Percentiles rank a stretch among this genome's conserved stretches.
These are phyloP conservation scores for Ochropleura leucogaster DNA, from an alignment of 2,888 invertebrate species.

Conservation along the genomic window DNA sequence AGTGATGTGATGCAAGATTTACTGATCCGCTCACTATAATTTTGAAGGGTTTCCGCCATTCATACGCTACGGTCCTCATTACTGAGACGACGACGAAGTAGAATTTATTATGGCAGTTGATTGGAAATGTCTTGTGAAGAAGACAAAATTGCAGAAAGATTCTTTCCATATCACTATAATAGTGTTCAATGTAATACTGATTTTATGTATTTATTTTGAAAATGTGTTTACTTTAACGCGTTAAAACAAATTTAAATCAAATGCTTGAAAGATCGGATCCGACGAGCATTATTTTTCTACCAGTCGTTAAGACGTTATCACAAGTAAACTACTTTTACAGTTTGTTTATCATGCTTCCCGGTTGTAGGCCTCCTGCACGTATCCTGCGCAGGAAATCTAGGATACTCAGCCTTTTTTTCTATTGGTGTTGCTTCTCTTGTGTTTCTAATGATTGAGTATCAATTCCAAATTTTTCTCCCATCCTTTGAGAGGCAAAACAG, in stretches of 20 bases:
- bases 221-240: not conserved
- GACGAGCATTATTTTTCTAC: not conserved
- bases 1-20: constrained; percentile 56
- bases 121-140: not conserved
- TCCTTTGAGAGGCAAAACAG: not conserved
- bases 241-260: constrained; percentile 11
- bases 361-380: not conserved
- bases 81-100: not conserved
- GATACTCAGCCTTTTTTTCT: not conserved
- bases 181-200: not conserved
- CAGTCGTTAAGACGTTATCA: not conserved
- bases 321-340: not conserved
- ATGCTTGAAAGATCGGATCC: not conserved
- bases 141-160: not conserved
- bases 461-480: not conserved
- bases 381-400: not conserved
- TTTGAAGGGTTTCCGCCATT: constrained; percentile 25
- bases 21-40: constrained; percentile 37
- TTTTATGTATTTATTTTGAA: constrained; percentile 1
- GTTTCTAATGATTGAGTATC: not conserved
- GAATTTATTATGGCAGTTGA: not conserved
- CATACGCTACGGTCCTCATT: constrained; percentile 17
- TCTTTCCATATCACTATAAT: not conserved
- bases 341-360: not conserved
- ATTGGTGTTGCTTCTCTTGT: not conserved